Evolutionary conservation across 2,888 invertebrate genomes (phyloP).

Genomic region (Eledona agricola): DNA sequence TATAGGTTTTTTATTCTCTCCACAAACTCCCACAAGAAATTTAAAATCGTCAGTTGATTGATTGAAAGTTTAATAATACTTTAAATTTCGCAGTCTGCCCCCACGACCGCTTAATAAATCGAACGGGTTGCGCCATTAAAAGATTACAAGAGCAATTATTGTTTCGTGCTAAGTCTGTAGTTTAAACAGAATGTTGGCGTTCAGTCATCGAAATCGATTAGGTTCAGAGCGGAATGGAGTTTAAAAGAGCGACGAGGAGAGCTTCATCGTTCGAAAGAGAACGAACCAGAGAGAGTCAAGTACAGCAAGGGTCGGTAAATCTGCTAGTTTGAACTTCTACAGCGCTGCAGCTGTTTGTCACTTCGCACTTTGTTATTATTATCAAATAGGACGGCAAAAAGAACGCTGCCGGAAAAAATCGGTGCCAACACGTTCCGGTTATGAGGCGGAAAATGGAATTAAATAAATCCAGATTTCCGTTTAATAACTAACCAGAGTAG

Average conservation of each 20-base stretch:
- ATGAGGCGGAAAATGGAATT: constrained; percentile 13
- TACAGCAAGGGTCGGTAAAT: constrained; percentile 27
- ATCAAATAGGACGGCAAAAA: constrained; percentile 39
- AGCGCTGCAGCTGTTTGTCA: constrained; percentile 42
- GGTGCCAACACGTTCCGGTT: too few species aligned
- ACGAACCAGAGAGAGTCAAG: constrained; percentile 10
- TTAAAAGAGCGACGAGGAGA: constrained; percentile 35
- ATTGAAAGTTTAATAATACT: too few species aligned
- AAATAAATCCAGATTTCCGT: constrained; percentile 17
- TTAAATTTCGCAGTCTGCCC: too few species aligned
- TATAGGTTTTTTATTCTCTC: too few species aligned
- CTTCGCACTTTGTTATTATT: constrained; percentile 41
- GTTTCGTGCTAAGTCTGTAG: constrained; percentile 28
- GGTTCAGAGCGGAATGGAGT: constrained; percentile 37
- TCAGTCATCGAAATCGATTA: constrained; percentile 47
- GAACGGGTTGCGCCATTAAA: constrained; percentile 20
- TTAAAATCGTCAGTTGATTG: too few species aligned
- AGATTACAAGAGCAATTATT: constrained; percentile 26
- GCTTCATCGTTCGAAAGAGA: background rate
- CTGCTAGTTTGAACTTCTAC: constrained; percentile 27
- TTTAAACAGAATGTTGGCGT: constrained; percentile 44
- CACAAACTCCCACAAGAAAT: too few species aligned
- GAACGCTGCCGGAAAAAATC: background rate
- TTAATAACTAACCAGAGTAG: constrained; percentile 9
- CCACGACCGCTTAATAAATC: too few species aligned